phyloP scores from a whole-genome alignment of 2,113 vertebrate genomes.

The Thymallus thymallus region DNA sequence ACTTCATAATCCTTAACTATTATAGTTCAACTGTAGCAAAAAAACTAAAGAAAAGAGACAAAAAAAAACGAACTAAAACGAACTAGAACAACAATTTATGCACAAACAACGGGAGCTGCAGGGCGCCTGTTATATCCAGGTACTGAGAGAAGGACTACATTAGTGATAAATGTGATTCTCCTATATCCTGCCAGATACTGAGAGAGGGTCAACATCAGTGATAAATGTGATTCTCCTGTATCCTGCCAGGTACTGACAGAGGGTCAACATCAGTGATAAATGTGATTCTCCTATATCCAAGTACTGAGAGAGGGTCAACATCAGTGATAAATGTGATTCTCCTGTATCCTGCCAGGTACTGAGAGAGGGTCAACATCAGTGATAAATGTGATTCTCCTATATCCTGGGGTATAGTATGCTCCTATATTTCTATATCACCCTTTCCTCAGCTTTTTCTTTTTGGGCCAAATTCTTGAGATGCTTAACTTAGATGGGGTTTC shows the following conservation, averaged over 20 bases:
- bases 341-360: constrained; percentile 74
- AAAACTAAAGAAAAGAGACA: no score
- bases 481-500: no score
- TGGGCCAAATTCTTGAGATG: no score
- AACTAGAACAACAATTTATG: no score
- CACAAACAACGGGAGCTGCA: no score
- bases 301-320: constrained; percentile 63
- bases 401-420: neutral
- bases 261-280: neutral
- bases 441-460: no score
- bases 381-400: neutral
- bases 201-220: constrained; percentile 14
- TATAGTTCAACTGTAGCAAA: no score
- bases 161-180: neutral
- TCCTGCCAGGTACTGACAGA: constrained; percentile 73
- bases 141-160: constrained; percentile 61
- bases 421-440: neutral
- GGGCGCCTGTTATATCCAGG: no score
- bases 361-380: constrained; percentile 16
- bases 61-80: no score
- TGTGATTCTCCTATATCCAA: constrained; percentile 39
- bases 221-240: neutral
- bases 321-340: neutral
- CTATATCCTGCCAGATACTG: constrained; percentile 73
- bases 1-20: no score